A percentile compares a stretch with the other conserved stretches of the same genome.
Evolutionary conservation across 2,888 invertebrate genomes (phyloP).

Genomic region (Dorcus hopei): DNA sequence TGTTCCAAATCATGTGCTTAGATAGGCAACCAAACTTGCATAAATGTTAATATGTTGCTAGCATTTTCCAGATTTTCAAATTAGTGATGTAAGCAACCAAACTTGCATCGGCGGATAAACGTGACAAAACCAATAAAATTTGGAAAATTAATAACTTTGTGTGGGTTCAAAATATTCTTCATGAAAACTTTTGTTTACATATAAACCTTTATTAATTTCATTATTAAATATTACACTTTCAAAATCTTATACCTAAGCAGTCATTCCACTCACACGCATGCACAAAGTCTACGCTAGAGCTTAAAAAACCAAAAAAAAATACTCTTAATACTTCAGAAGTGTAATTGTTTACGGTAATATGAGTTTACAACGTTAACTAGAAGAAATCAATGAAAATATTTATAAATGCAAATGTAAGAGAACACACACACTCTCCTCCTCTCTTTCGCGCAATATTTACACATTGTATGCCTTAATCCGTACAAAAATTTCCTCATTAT

Average conservation of each 20-base stretch:
- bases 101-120: too few relatives aligned
- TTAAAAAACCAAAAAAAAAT: conserved; percentile 11
- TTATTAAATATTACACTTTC: conserved; percentile 30
- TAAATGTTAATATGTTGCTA: too few relatives aligned
- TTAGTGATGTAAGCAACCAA: too few relatives aligned
- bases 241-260: conserved; percentile 27
- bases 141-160: too few relatives aligned
- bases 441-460: conserved; percentile 16
- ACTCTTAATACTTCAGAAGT: conserved; percentile 18
- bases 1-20: too few relatives aligned
- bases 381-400: conserved; percentile 1
- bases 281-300: conserved; percentile 25
- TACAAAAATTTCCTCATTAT: conserved; percentile 20
- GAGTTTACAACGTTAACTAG: neutral
- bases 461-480: conserved; percentile 20
- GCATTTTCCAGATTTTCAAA: too few relatives aligned
- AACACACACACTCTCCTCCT: conserved; percentile 17
- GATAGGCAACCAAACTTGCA: too few relatives aligned
- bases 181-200: neutral
- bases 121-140: too few relatives aligned
- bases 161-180: too few relatives aligned
- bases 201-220: conserved; percentile 28
- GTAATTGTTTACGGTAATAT: neutral
- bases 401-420: conserved; percentile 13
- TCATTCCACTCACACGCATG: conserved; percentile 28